Base-by-base conservation (phyloP, 2,888 invertebrate species). In the Standfussiana lucernea region DNA sequence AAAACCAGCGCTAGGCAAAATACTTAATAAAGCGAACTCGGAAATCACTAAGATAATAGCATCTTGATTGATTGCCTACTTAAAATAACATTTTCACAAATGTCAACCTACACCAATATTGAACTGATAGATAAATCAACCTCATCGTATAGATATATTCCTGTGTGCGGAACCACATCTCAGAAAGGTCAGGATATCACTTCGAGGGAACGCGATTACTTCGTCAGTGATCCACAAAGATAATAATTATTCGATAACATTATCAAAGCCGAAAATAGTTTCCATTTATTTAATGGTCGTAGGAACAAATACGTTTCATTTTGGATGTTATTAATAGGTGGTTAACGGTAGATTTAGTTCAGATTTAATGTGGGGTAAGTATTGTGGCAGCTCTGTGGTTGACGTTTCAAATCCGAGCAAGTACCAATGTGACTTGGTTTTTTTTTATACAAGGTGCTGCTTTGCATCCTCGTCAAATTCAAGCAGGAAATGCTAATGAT, bases 101-200 rank as follows among this genome's bases (percentile, higher is more conserved):
- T 47, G 35, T 53, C 72, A 72, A 61, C 2, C 28, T n/a, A 28
- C 7, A 66, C 21, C 61, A 72, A 59, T 72, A 65, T 47, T 71
- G 32, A 62, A 15, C 4, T 32, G 37, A 8, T 1, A 32, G 32
- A 32, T 13, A 37, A 37, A 61, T 35, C 40, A 45, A 66, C 32
- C 2, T 35, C 28, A 8, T 32, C n/a, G 15, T 53, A 32, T 1
- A 15, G n/a, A 74, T 18, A 40, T 21, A 21, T 62, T 42, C 42
- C 32, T 32, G 59, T 69, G 69, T 69, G 80, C 32, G 59, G 8
- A 28, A 56, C 37, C 69, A 69, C 47, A 59, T 66, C 50, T 61
- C 15, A 1, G 7, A 75, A 80, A 80, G 80, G 80, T 80, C 69
- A 75, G 32, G n/a, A 53, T 70, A 75, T 61, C n/a, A 61, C 75